phyloP scores from a whole-genome alignment of 2,113 vertebrate genomes.

The Colinus virginianus region DNA sequence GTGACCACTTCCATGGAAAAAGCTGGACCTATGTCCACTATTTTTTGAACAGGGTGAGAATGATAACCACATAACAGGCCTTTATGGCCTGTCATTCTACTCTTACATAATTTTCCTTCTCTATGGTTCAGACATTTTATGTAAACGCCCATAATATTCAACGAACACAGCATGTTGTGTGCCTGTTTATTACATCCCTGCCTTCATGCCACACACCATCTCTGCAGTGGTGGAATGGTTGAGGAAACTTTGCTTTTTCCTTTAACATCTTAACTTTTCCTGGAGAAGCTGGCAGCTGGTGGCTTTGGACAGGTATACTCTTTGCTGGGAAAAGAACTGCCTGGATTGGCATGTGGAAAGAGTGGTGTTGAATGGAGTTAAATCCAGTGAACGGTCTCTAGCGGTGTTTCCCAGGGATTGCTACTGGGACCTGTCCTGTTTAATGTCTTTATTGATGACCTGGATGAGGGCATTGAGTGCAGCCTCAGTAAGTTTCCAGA shows the following conservation, averaged over 20 bases:
- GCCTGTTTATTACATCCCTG: not conserved
- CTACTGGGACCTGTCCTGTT: no score
- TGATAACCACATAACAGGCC: not conserved
- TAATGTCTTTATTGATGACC: no score
- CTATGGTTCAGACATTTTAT: rapidly evolving
- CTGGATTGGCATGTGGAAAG: no score
- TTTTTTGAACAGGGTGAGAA: not conserved
- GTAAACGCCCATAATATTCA: not conserved
- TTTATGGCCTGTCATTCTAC: not conserved
- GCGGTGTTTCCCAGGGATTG: no score
- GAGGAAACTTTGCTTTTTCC: not conserved
- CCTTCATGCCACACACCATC: not conserved
- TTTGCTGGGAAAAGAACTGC: no score
- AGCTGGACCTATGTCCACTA: not conserved
- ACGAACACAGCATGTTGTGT: rapidly evolving
- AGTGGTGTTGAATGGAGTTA: no score
- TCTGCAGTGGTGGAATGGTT: not conserved
- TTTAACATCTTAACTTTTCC: not conserved
- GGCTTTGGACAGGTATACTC: no score
- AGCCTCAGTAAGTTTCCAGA: no score
- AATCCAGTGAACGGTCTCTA: no score
- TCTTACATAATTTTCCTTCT: not conserved
- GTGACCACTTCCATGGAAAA: not conserved
- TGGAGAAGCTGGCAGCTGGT: no score
- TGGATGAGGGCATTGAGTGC: no score